These are phyloP conservation scores for Drosophila nigrodunni DNA, from an alignment of 1,140 invertebrate species.

Conservation along the genomic window DNA sequence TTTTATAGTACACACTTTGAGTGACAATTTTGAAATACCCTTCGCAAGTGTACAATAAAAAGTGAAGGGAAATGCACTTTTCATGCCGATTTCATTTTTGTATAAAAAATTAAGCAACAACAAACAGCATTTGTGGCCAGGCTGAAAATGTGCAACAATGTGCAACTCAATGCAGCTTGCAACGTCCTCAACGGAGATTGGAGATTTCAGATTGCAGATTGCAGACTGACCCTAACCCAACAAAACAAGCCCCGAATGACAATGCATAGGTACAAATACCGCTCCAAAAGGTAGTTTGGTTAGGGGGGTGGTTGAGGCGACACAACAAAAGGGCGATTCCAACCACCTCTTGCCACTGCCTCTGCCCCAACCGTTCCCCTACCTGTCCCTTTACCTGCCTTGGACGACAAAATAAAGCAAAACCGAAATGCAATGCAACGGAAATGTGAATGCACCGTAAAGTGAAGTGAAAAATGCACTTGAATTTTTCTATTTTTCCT, in stretches of 20 bases:
- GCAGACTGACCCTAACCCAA: slow-evolving; percentile 47
- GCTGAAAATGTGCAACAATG: slow-evolving; percentile 75
- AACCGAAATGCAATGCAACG: slow-evolving; percentile 72
- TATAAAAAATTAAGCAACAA: slow-evolving; percentile 77
- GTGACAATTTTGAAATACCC: too few species aligned
- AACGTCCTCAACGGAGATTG: slow-evolving; percentile 26
- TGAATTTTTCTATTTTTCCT: slow-evolving; percentile 78
- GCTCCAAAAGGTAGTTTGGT: slow-evolving; percentile 47
- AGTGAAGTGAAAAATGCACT: slow-evolving; percentile 82
- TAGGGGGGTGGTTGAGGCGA: neutral
- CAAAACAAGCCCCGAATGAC: slow-evolving; percentile 73
- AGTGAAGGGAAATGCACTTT: slow-evolving; percentile 70
- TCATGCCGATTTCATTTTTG: slow-evolving; percentile 63
- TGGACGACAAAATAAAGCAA: slow-evolving; percentile 58
- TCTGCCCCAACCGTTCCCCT: neutral
- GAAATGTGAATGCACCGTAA: slow-evolving; percentile 83
- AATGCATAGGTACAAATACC: slow-evolving; percentile 72
- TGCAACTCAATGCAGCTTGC: slow-evolving; percentile 43
- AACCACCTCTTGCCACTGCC: neutral
- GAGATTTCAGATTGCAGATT: slow-evolving; percentile 10
- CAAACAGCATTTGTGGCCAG: slow-evolving; percentile 49
- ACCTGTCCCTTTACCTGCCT: neutral
- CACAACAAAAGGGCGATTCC: slow-evolving; percentile 5
- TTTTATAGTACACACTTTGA: too few species aligned
- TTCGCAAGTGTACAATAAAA: neutral